phyloP scores from a whole-genome alignment of 2,113 vertebrate genomes.

The Capreolus pygargus region DNA sequence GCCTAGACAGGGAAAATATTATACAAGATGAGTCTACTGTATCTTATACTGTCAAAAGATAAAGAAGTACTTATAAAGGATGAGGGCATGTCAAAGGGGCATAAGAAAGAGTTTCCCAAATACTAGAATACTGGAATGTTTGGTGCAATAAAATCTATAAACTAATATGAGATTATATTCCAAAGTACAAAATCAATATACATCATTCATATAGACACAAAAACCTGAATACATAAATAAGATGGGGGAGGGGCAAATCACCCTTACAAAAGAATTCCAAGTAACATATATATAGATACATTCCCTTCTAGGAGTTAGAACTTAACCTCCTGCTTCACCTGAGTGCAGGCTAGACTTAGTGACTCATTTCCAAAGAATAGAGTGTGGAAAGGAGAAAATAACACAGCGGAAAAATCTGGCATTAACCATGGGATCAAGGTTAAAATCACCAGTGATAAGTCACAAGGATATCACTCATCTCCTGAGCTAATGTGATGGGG shows the following conservation, averaged over 20 bases:
- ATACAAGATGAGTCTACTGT: not conserved
- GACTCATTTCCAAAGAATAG: not conserved
- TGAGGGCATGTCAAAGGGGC: not conserved
- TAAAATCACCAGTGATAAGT: not conserved
- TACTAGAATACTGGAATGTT: not conserved
- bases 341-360: not conserved
- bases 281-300: not conserved
- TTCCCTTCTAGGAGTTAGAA: not conserved
- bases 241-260: not conserved
- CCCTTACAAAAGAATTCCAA: not conserved
- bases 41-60: not conserved
- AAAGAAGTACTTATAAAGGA: not conserved
- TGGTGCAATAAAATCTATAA: not conserved
- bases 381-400: not conserved
- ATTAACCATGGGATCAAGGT: not conserved
- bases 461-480: not conserved
- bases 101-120: not conserved
- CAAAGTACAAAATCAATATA: not conserved
- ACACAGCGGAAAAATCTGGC: not conserved
- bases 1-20: not conserved
- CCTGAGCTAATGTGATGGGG: not conserved
- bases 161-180: not conserved
- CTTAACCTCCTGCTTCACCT: not conserved
- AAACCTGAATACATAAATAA: not conserved
- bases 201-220: not conserved